Base-by-base conservation (phyloP, 2,888 invertebrate species). In the Ecliptopera silaceata region DNA sequence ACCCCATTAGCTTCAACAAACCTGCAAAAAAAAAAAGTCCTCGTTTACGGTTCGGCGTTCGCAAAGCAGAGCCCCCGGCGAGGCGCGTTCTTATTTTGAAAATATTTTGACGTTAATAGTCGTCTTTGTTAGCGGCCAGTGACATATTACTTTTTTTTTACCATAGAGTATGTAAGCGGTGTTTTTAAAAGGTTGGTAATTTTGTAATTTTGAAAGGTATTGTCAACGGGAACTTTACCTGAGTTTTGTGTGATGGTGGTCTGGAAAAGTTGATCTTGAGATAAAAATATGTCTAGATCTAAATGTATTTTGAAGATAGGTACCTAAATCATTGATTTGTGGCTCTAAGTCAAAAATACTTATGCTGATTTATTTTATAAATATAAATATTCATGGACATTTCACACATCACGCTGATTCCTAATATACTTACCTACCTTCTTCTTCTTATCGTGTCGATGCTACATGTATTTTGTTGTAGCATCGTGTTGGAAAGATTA, bases 51-150 rank as follows among this genome's bases (percentile, higher is more conserved):
- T 66, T 75, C 84, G 85, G 86, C 77, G 61, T 71, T 68, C 63
- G 75, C 81, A 86, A 87, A 87, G 83, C 70, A 55, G 64, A 65
- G 74, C 81, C 82, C 79, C 82, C 69, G 77, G 81, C 80, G 83
- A 75, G 79, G 75, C 73, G 76, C 77, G 79, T 77, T 79, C 83
- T 78, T 79, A 82, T 88, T 89, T 88, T 86, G 84, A 88, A 90
- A 91, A 91, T 88, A 89, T 91, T 90, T 88, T 89, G 89, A 90
- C 89, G 75, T 88, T 89, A 88, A 90, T 87, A 77, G 85, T 75
- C 70, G 74, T 72, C 77, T 82, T 87, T 87, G 86, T 80, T 71
- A 63, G 59, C 20, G 61, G 63, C 62, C 66, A 64, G 61, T 66
- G 86, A 86, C 81, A 79, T 84, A 83, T 84, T 77, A 81, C 75